These are phyloP conservation scores for Eubucco bourcierii DNA, from an alignment of 2,113 vertebrate genomes.

Conservation along the genomic window DNA sequence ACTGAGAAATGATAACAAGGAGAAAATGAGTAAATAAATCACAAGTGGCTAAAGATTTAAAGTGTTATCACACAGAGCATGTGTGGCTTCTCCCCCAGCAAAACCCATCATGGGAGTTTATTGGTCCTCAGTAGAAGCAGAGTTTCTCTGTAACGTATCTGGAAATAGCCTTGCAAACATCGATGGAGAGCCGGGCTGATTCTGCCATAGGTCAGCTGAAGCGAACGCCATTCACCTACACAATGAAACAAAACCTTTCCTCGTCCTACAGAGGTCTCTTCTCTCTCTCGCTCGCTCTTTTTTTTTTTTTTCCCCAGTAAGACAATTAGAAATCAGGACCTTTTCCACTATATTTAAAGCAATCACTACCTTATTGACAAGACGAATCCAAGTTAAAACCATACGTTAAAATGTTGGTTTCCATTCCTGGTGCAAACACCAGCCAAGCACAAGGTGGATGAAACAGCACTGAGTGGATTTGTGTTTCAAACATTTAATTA, in stretches of 20 bases:
- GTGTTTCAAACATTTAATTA: constrained; percentile 76
- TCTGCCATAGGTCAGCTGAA: neutral
- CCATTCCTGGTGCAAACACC: neutral
- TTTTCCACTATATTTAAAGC: constrained; percentile 42
- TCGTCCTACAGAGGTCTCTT: neutral
- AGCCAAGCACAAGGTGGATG: constrained; percentile 45
- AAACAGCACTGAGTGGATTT: constrained; percentile 59
- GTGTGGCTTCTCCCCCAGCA: neutral
- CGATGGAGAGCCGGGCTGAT: constrained; percentile 2
- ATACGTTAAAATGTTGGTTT: neutral
- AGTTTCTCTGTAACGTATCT: constrained; percentile 10
- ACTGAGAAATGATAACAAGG: constrained; percentile 55
- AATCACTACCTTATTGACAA: constrained; percentile 16
- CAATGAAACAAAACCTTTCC: constrained; percentile 24
- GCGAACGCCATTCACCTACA: constrained; percentile 48
- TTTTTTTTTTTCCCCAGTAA: neutral
- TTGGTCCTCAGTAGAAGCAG: constrained; percentile 1
- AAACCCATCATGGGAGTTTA: constrained; percentile 38
- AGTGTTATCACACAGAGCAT: constrained; percentile 56
- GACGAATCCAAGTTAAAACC: constrained; percentile 18
- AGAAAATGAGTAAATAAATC: constrained; percentile 41
- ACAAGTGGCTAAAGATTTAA: constrained; percentile 32
- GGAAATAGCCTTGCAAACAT: neutral
- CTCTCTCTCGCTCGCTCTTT: too few relatives aligned
- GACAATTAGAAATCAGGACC: neutral